Base-by-base conservation (phyloP, 1,140 invertebrate species). In the Tetramorium alpestre region DNA sequence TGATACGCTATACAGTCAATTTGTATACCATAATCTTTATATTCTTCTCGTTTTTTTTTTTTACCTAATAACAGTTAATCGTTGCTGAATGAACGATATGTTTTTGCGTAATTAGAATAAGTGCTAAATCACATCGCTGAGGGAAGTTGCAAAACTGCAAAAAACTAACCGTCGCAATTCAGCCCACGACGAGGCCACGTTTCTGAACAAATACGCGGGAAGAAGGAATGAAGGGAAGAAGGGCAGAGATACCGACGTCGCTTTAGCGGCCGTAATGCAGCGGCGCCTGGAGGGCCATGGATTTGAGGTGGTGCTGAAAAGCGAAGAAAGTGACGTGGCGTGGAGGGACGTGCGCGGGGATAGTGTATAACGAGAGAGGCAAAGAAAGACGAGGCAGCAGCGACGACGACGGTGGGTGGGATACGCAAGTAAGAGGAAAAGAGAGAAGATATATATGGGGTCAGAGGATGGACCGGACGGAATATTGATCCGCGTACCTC, bases 381-480 rank as follows among this genome's bases (percentile, higher is more conserved):
- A 70, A 67, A 89, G 60, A 73, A 70, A 90, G 64, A 82, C 47
- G 58, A 78, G 49, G 80, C 69, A 22, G 38, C 33, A 7, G 72
- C 25, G 60, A 49, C 65, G 82, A 56, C 64, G 64, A 47, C 60
- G 78, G 60, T 82, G 85, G 69, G 88, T 72, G 69, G 62, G 70
- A 84, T 73, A 86, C 72, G 91, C 89, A 94, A 93, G 90, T 93
- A 92, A 92, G 93, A 94, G 93, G 90, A 92, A 84, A 94, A 93
- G 92, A 92, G 93, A 92, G 94, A 92, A 69, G 41, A 69, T 69
- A 69, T 69, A 69, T 94, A 94, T 94, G 94, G 93, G 94, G 94
- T 95, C 94, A 94, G 94, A 94, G 94, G 94, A 95, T 95, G 94
- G 94, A 95, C 94, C 94, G 94, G 94, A 93, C 94, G 94, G 94